Evolutionary conservation across 2,797 vertebrate species (phyloP), one percentile per base, ranked within the genome.

Genomic region (Lagorchestes hirsutus): DNA sequence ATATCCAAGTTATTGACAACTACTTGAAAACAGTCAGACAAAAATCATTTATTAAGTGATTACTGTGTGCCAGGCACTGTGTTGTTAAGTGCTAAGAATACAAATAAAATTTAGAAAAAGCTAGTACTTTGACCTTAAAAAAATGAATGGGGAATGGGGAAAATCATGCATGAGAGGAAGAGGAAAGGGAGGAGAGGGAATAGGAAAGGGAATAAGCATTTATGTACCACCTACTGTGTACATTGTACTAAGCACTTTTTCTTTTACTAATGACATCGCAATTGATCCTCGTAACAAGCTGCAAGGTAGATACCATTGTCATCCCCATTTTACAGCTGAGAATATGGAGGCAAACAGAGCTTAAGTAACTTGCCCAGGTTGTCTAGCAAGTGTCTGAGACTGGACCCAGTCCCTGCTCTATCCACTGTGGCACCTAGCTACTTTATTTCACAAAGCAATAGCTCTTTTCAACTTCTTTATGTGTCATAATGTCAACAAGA

Each of bases 301-400:
- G 31, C 34, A 67, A 29, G 29, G 59, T 14, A 34, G 29, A 62
- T 62, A 6, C 31, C 31, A 62, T 62, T 62, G 10, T 62, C 28
- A 27, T n/a, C 93, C 34, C 59, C 50, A 62, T 93, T 93, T 91
- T 90, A 55, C 31, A 92, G 31, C 27, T 54, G 1, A 1, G 55
- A 93, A 59, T 12, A 31, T 62, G 87, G 90, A 95, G 50, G 31
- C 54, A 3, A 14, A 91, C 50, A 93, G 82, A 94, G 40, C 92
- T 62, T 90, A 59, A 5, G 24, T 92, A 16, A 90, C 87, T 74
- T 92, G 24, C 18, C n/a, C 57, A 92, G 94, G 91, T 22, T 93
- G 94, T 56, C 74, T 67, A 90, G 59, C 4, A 54, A 92, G 55
- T 54, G 55, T 0, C 55, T 94, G 29, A 90, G 22, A 52, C 4